These are phyloP conservation scores for Andricus curvator DNA, from an alignment of 2,888 invertebrate species.

Conservation along the genomic window DNA sequence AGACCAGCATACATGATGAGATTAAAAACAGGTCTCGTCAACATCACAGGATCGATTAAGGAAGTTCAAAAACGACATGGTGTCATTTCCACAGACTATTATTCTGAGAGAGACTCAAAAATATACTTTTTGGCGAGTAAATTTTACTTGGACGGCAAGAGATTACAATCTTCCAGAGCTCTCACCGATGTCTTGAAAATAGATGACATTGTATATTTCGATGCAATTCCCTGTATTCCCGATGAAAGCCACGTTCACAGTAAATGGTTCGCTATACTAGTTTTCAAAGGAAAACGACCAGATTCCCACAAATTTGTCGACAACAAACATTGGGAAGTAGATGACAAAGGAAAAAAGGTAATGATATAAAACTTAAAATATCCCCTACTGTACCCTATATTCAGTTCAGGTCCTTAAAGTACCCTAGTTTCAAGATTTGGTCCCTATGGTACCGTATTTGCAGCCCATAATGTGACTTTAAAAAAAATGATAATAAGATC, in stretches of 20 bases:
- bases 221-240: slow-evolving; percentile 66
- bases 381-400: no score
- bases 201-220: slow-evolving; percentile 59
- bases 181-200: slow-evolving; percentile 49
- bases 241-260: slow-evolving; percentile 60
- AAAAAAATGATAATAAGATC: no score
- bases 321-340: slow-evolving; percentile 2
- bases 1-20: slow-evolving; percentile 36
- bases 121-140: slow-evolving; percentile 64
- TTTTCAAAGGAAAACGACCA: slow-evolving; percentile 62
- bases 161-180: slow-evolving; percentile 58
- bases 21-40: slow-evolving; percentile 54
- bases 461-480: no score
- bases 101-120: slow-evolving; percentile 42
- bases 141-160: slow-evolving; percentile 59
- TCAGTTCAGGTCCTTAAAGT: no score
- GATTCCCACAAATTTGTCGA: neutral
- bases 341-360: slow-evolving; percentile 10
- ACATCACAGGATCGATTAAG: slow-evolving; percentile 51
- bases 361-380: neutral
- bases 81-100: slow-evolving; percentile 49
- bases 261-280: slow-evolving; percentile 64
- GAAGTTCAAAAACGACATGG: slow-evolving; percentile 59
- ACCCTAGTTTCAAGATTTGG: no score
- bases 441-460: no score